These are phyloP conservation scores for Neelides sp. DNA, from an alignment of 1,140 invertebrate species.

Conservation along the genomic window DNA sequence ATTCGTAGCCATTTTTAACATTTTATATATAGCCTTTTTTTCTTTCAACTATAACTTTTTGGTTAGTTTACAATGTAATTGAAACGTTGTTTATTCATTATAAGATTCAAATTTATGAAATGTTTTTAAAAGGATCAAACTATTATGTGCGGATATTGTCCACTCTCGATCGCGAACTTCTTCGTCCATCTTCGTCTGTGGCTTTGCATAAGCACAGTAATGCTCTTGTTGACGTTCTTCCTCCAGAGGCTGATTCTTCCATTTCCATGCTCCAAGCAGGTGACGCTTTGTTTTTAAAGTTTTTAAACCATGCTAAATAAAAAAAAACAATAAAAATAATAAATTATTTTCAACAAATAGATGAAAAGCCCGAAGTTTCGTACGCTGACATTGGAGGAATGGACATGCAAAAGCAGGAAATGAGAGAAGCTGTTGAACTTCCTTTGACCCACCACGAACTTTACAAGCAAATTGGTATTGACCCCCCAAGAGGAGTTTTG, in stretches of 20 bases:
- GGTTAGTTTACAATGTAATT: not conserved
- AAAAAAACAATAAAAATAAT: not conserved
- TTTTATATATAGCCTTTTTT: not conserved
- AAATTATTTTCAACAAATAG: constrained; percentile 37
- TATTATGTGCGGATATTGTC: constrained; percentile 95
- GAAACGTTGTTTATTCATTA: not conserved
- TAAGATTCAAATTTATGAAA: not conserved
- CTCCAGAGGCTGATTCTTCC: constrained; percentile 93
- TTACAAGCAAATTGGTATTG: constrained; percentile 97
- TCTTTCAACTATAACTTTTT: not conserved
- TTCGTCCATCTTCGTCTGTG: constrained; percentile 91
- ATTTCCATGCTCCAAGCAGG: constrained; percentile 91
- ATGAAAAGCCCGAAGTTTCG: constrained; percentile 95
- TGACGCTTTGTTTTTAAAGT: constrained; percentile 34
- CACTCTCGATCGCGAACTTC: constrained; percentile 86
- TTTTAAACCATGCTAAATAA: not conserved
- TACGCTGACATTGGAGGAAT: constrained; percentile 98
- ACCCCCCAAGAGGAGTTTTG: constrained; percentile 71
- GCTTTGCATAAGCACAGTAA: constrained; percentile 96
- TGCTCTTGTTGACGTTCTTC: constrained; percentile 90
- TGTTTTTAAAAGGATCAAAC: constrained; percentile 59
- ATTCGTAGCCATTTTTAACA: too few species aligned
- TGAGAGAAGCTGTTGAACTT: constrained; percentile 94
- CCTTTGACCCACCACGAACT: constrained; percentile 96
- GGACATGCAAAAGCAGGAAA: constrained; percentile 99